Conservation (phyloP, 2,113 vertebrate species). For the Hassar affinis region DNA sequence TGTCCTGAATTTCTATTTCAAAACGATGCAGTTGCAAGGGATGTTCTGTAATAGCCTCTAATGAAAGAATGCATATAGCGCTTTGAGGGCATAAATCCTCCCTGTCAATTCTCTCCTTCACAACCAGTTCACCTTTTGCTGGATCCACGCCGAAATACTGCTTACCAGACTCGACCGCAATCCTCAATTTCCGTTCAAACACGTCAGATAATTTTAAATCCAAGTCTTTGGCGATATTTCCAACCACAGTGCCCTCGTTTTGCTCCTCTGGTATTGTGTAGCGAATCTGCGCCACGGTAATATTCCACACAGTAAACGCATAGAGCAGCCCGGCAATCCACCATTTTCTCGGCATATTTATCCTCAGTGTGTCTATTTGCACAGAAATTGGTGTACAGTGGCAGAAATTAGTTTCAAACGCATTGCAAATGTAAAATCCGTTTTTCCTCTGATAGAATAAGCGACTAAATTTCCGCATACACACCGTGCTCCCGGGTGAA, state of each 20-base stretch:
- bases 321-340: conserved; percentile 54
- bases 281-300: conserved; percentile 63
- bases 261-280: conserved; percentile 73
- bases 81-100: conserved; percentile 71
- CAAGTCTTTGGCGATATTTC: conserved; percentile 80
- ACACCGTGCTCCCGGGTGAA: not conserved
- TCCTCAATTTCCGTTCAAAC: conserved; percentile 77
- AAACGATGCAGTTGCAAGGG: conserved; percentile 72
- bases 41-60: conserved; percentile 73
- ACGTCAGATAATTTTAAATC: conserved; percentile 79
- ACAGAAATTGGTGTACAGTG: not conserved
- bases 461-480: not conserved
- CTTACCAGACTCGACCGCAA: conserved; percentile 78
- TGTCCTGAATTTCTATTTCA: conserved; percentile 80
- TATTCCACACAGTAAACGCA: conserved; percentile 55
- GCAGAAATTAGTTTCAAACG: not conserved
- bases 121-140: conserved; percentile 72
- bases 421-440: conserved; percentile 24
- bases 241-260: conserved; percentile 70
- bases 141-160: conserved; percentile 78
- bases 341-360: conserved; percentile 62
- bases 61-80: conserved; percentile 67
- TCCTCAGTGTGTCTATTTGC: conserved; percentile 17
- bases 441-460: not conserved
- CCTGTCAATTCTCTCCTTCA: conserved; percentile 73